Conservation (phyloP, 2,113 vertebrate genomes). For the Embiotoca jacksoni region DNA sequence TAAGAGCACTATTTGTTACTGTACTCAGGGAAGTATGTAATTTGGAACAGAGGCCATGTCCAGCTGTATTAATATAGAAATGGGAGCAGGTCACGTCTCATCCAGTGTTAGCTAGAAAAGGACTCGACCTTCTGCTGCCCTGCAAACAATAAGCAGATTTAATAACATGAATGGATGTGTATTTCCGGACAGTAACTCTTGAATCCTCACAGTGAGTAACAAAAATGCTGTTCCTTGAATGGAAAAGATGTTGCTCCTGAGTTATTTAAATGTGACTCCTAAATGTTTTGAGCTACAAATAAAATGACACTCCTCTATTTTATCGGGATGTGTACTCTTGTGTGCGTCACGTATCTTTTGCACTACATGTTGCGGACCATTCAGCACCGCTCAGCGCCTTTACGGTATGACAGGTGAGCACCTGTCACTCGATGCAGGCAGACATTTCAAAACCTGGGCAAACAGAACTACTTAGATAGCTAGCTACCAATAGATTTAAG, state of each 20-base stretch:
- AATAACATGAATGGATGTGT: not conserved
- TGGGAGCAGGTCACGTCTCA: no score
- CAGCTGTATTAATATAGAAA: no score
- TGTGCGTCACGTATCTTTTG: not conserved
- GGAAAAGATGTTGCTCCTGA: not conserved
- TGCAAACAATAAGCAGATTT: no score
- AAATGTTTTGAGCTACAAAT: not conserved
- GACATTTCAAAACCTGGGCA: conserved; percentile 1
- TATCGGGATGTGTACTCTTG: not conserved
- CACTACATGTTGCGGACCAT: not conserved
- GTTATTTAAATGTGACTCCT: not conserved
- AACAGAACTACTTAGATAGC: not conserved
- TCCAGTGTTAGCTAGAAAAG: no score
- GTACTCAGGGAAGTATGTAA: no score
- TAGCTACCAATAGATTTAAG: not conserved
- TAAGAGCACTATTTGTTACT: no score
- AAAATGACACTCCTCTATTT: not conserved
- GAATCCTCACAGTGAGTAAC: no score
- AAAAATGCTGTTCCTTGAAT: not conserved
- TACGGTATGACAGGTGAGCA: not conserved
- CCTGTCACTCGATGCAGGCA: not conserved
- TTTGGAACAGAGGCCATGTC: no score
- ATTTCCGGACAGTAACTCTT: not conserved
- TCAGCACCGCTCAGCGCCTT: not conserved
- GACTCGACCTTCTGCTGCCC: no score